phyloP scores from a whole-genome alignment of 2,888 invertebrate genomes.

The Pammene aurita region DNA sequence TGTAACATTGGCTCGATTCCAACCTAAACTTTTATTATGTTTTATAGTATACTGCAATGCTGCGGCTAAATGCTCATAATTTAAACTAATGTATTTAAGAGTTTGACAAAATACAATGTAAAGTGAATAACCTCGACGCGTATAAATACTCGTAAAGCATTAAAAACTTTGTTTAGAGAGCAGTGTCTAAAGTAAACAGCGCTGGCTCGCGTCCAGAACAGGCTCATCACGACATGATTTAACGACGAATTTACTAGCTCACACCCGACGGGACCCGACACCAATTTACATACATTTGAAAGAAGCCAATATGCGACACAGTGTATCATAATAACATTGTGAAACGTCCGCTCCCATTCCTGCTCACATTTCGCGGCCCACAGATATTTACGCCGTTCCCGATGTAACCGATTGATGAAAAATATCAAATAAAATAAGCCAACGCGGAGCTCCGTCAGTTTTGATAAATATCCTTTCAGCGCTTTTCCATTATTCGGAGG shows the following conservation, averaged over 20 bases:
- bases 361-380: conserved; percentile 44
- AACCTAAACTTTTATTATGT: conserved; percentile 63
- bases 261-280: conserved; percentile 48
- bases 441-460: conserved; percentile 57
- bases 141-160: conserved; percentile 57
- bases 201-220: conserved; percentile 68
- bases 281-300: conserved; percentile 52
- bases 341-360: conserved; percentile 47
- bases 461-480: conserved; percentile 76
- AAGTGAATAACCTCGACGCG: conserved; percentile 56
- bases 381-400: conserved; percentile 49
- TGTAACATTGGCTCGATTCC: conserved; percentile 76
- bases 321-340: conserved; percentile 48
- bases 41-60: conserved; percentile 36
- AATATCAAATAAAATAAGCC: conserved; percentile 61
- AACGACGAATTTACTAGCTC: conserved; percentile 67
- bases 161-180: conserved; percentile 60
- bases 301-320: conserved; percentile 50
- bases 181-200: conserved; percentile 53
- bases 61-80: conserved; percentile 42
- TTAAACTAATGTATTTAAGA: conserved; percentile 47
- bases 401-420: conserved; percentile 55
- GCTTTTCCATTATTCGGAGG: conserved; percentile 70
- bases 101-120: conserved; percentile 52
- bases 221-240: conserved; percentile 69